These are phyloP conservation scores for Oreochromis grahami DNA, from an alignment of 2,797 vertebrate species.

Conservation along the genomic window DNA sequence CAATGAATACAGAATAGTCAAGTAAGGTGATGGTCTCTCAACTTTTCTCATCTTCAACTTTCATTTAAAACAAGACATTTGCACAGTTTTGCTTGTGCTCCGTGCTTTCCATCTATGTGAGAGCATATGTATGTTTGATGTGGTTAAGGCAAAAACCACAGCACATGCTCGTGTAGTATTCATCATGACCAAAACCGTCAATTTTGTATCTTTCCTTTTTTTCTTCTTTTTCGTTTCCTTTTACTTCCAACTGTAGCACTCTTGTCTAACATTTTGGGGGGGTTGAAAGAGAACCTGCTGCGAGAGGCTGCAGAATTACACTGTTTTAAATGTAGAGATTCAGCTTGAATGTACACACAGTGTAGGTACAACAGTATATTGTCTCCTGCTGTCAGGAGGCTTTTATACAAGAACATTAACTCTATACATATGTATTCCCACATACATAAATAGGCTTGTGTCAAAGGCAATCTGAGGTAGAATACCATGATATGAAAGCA, in stretches of 20 bases:
- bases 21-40: conserved; percentile 15
- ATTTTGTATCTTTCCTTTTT: background rate
- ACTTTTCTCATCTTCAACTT: conserved; percentile 7
- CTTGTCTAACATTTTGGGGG: background rate
- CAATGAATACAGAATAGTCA: conserved; percentile 48
- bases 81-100: background rate
- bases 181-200: background rate
- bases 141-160: background rate
- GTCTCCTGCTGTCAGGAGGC: background rate
- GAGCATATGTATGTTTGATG: background rate
- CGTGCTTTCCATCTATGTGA: background rate
- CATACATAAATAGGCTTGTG: background rate
- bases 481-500: background rate
- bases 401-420: background rate
- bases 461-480: background rate
- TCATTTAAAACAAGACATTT: conserved; percentile 6
- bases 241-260: background rate
- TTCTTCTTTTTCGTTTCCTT: background rate
- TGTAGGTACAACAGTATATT: background rate
- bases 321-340: background rate
- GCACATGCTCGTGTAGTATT: background rate
- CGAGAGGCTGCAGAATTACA: background rate
- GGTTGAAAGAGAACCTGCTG: background rate
- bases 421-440: background rate
- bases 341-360: background rate